Evolutionary conservation across 2,888 invertebrate genomes (phyloP), one percentile per base, ranked within the genome.

Genomic region (Epistrophella euchroma): DNA sequence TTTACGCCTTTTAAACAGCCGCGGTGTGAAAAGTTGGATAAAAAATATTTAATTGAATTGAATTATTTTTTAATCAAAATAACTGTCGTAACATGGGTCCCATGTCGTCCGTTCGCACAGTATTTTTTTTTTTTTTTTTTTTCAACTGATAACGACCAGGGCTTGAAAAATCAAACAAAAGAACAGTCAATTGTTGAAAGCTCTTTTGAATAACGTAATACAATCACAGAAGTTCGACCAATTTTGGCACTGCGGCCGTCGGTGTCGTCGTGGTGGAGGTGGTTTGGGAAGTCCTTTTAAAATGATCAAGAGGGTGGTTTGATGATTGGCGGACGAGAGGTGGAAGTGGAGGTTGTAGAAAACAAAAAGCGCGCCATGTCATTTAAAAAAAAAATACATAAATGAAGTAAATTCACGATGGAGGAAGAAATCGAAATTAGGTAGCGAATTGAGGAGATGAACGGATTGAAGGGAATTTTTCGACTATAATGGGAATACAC

Each of bases 11-110:
- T 45, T 50, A 50, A 64, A 52, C 40, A 35, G 70, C 50, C 35
- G 40, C 43, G 75, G 43, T 64, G 47, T 19, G 11, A 28, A 52
- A 50, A 19, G 52, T 37, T 22, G 11, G 56, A 22, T 47, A 73
- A 72, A 56, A 64, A 68, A 71, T 47, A 37, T 52, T 68, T 68
- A 68, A 58, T 82, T 70, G 82, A 82, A 86, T 82, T 86, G 81
- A 86, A 86, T 86, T 82, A 86, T 86, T 86, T 86, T 86, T 86
- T 86, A 86, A 86, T 86, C 86, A 86, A 86, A 86, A 86, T 86
- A 86, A 70, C 86, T 86, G 77, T 82, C 82, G 77, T 77, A 82
- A 71, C 81, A 64, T 77, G 76, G 72, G 86, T 86, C 66, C 64
- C 52, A 50, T 60, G 22, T 35, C 13, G 75, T 71, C 66, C 50